phyloP scores from a whole-genome alignment of 1,140 invertebrate species.

The Microvelia longipes region DNA sequence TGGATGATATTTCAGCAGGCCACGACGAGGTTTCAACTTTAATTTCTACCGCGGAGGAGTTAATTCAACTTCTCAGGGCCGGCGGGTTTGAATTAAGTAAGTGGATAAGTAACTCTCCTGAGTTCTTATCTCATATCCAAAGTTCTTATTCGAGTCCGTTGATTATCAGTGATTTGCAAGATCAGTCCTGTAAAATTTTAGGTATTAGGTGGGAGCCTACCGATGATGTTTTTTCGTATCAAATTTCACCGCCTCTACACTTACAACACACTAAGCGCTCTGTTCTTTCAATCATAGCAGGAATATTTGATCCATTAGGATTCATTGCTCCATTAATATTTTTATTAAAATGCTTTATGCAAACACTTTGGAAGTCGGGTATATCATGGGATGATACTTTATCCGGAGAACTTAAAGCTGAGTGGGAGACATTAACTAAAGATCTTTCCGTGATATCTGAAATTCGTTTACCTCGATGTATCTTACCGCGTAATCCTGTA shows the following conservation, averaged over 20 bases:
- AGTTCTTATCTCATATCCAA: not conserved
- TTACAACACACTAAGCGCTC: slow-evolving; percentile 14
- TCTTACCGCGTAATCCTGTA: not conserved
- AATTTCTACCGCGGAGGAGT: not conserved
- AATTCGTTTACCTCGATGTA: not conserved
- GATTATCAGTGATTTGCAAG: not conserved
- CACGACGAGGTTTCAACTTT: not conserved
- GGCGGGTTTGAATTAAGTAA: not conserved
- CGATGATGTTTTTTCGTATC: not conserved
- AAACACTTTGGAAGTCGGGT: slow-evolving; percentile 22
- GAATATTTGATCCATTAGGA: slow-evolving; percentile 27
- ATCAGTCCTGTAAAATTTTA: slow-evolving; percentile 2
- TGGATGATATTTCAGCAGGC: slow-evolving; percentile 14
- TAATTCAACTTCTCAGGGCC: slow-evolving; percentile 1
- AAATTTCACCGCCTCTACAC: not conserved
- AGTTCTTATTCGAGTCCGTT: not conserved
- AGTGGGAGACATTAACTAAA: not conserved
- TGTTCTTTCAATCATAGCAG: slow-evolving; percentile 19
- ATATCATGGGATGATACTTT: slow-evolving; percentile 25
- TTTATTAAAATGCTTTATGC: slow-evolving; percentile 21
- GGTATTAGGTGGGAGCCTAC: slow-evolving; percentile 1
- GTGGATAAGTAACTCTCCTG: slow-evolving; percentile 2
- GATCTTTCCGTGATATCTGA: not conserved
- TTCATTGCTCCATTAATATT: slow-evolving; percentile 21
- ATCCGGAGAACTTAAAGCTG: not conserved